These are phyloP conservation scores for Synergus gifuensis DNA, from an alignment of 2,888 invertebrate genomes.

Conservation along the genomic window DNA sequence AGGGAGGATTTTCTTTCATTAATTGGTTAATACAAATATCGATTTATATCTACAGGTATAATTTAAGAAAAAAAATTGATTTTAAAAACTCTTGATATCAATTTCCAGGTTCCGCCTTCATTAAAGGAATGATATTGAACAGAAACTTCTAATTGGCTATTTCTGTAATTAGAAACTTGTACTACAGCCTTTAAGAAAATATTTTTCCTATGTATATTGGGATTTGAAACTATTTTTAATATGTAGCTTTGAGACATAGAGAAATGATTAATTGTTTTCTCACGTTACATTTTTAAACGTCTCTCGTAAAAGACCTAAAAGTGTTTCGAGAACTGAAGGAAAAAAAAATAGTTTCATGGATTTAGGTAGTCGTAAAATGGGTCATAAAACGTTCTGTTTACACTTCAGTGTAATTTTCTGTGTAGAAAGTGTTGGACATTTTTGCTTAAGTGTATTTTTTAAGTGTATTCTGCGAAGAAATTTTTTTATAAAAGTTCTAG, in stretches of 20 bases:
- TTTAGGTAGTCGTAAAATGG: slow-evolving; percentile 38
- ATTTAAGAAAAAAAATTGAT: not conserved
- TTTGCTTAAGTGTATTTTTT: slow-evolving; percentile 21
- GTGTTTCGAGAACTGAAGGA: slow-evolving; percentile 25
- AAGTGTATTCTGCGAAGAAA: slow-evolving; percentile 25
- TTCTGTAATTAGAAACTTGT: slow-evolving; percentile 16
- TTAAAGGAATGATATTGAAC: not conserved
- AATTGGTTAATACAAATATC: slow-evolving; percentile 21
- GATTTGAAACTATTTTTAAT: not conserved
- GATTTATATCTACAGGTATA: not conserved
- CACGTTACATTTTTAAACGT: slow-evolving; percentile 25
- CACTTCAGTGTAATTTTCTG: slow-evolving; percentile 36
- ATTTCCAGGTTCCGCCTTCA: not conserved
- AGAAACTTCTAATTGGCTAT: slow-evolving; percentile 5
- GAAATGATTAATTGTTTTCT: slow-evolving; percentile 12
- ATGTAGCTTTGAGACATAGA: not conserved
- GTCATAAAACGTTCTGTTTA: slow-evolving; percentile 32
- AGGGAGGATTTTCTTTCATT: slow-evolving; percentile 16
- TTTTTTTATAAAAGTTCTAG: slow-evolving; percentile 17
- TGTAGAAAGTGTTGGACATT: slow-evolving; percentile 39
- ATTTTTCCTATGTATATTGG: not conserved
- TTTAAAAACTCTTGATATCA: not conserved
- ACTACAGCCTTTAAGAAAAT: not conserved
- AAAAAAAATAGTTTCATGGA: slow-evolving; percentile 41
- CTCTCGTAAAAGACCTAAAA: slow-evolving; percentile 8